A percentile compares a stretch with the other conserved stretches of the same genome.
Evolutionary conservation across 2,113 vertebrate genomes (phyloP).

Genomic region (Poeciliopsis retropinna): DNA sequence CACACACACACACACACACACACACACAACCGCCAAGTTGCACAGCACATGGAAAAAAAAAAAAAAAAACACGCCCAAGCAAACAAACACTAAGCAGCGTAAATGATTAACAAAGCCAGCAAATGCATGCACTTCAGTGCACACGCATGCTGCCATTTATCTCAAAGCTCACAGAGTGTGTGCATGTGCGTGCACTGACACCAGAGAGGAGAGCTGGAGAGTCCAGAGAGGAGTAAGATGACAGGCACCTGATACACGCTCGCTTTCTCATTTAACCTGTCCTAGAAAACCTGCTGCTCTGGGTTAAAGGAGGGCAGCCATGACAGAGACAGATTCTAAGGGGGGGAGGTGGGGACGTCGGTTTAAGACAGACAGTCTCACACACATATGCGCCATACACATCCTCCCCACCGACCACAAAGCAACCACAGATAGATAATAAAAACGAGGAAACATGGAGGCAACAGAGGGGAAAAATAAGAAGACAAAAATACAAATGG

Average conservation of each 20-base stretch:
- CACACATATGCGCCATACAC: conserved; percentile 6
- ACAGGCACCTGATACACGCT: conserved; percentile 68
- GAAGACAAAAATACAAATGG: conserved; percentile 5
- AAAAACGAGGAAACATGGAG: conserved; percentile 47
- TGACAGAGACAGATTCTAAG: conserved; percentile 24
- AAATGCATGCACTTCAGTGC: conserved; percentile 20
- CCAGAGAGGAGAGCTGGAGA: conserved; percentile 50
- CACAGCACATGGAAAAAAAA: conserved; percentile 14
- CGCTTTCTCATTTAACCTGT: conserved; percentile 74
- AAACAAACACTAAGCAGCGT: conserved; percentile 43
- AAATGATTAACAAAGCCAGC: conserved; percentile 49
- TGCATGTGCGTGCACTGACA: conserved; percentile 42
- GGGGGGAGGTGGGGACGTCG: conserved; percentile 3
- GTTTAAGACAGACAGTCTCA: conserved; percentile 12
- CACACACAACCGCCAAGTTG: conserved; percentile 29
- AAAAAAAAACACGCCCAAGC: conserved; percentile 24
- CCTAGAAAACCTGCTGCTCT: conserved; percentile 74
- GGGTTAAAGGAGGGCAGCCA: conserved; percentile 61
- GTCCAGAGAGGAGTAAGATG: conserved; percentile 63
- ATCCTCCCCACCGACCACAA: conserved; percentile 52
- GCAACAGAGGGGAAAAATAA: conserved; percentile 35
- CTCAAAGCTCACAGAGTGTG: conserved; percentile 21
- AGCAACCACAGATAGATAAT: conserved; percentile 57
- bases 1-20: conserved; percentile 32
- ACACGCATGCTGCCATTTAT: conserved; percentile 14